Base-by-base conservation (phyloP, 2,888 invertebrate genomes). In the Drosophila paucipuncta region DNA sequence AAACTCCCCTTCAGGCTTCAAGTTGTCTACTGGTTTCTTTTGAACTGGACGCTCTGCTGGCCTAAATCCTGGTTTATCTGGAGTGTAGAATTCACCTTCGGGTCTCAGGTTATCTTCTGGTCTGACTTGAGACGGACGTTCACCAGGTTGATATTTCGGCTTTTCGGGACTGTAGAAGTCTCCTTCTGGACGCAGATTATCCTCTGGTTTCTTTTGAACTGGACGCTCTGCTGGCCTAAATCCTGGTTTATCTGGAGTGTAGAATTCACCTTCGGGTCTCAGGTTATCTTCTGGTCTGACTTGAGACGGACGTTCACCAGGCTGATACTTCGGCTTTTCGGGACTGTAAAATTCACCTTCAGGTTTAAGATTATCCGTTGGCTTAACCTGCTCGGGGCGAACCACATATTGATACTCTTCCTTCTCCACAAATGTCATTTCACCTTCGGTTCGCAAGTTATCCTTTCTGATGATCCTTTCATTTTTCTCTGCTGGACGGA, bases 391-490 rank as follows among this genome's bases (percentile, higher is more conserved):
- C 2, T 59, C 66, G 7, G 65, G 65, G 13, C 65, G 64, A 39
- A 60, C 78, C 6, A 82, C 78, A 41, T 94, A 94, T 28, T 68
- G 50, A 50, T 90, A 94, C 68, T 91, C 82, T 4, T 85, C 77
- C 63, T 91, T 92, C 90, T 91, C 94, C 22, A 58, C 58, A 64
- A 79, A 70, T 13, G 60, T 64, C 60, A 84, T 88, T 59, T 90
- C 89, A 7, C 94, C 94, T 85, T 94, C 94, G 0, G 68, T 83
- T 41, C 88, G 89, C 1, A 95, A 85, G 80, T 94, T 95, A 83
- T 95, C 95, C 9, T 93, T 89, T 6, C 62, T 28, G 25, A 68
- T 43, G 0, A 72, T 28, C n/a, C 47, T 33, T 16, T 53, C 62
- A 0, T 28, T 50, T 33, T 50, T 55, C 10, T 68, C 67, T 11